Conservation (phyloP, 1,140 invertebrate species). For the Heterodera carotae region DNA sequence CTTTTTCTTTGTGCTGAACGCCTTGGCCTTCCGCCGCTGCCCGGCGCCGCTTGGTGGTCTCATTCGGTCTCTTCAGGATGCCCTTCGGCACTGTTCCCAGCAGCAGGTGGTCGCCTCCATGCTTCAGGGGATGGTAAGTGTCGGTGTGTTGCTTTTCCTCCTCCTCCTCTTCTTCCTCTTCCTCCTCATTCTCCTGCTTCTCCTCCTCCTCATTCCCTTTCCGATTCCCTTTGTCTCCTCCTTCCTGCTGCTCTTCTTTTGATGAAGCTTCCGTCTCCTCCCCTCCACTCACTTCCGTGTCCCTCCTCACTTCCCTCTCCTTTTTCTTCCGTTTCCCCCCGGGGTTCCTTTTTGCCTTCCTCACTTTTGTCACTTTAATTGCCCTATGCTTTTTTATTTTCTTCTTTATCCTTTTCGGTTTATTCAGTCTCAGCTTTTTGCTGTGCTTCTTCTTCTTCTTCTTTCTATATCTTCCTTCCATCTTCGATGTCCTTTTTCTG, state of each 20-base stretch:
- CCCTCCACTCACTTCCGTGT: not conserved
- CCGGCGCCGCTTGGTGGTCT: too few species aligned
- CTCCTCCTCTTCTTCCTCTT: not conserved
- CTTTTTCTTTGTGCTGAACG: not conserved
- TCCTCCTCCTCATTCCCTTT: not conserved
- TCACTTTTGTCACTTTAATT: not conserved
- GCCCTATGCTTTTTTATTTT: not conserved
- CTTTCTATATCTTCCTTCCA: not conserved
- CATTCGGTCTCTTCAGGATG: not conserved
- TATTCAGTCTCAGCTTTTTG: not conserved
- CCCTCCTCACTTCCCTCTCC: not conserved
- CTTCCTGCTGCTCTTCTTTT: not conserved
- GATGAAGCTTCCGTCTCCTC: not conserved
- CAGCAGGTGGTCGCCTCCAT: not conserved
- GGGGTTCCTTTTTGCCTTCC: not conserved
- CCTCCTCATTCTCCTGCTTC: not conserved
- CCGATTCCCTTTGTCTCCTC: not conserved
- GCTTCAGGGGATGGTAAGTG: not conserved
- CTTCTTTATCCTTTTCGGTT: not conserved
- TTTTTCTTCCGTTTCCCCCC: not conserved
- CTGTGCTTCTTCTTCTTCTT: not conserved
- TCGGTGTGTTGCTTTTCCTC: too few species aligned
- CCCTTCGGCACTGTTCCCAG: not conserved
- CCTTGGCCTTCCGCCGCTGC: not conserved
- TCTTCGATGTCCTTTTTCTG: not conserved